These are phyloP conservation scores for Ormyrus thymus DNA, from an alignment of 2,888 invertebrate species.

Conservation along the genomic window DNA sequence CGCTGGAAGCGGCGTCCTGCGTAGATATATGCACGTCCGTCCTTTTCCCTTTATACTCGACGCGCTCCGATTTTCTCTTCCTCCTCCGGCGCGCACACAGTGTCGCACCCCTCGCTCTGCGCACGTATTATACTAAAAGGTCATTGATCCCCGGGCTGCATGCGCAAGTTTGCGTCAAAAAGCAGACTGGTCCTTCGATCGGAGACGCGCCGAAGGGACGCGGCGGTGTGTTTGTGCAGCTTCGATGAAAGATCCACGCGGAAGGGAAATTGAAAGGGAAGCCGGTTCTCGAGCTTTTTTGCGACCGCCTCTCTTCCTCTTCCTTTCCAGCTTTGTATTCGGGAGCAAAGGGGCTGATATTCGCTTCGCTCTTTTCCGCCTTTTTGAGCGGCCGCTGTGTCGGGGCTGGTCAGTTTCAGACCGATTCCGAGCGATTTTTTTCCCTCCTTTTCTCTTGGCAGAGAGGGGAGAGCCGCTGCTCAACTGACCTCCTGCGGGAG, in stretches of 20 bases:
- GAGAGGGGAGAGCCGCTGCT: background rate
- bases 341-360: background rate
- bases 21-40: background rate
- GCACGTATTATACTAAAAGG: constrained; percentile 49
- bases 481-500: constrained; percentile 1
- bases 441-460: constrained; percentile 1
- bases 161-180: constrained; percentile 38
- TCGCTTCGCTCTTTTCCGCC: background rate
- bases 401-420: constrained; percentile 21
- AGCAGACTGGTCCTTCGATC: constrained; percentile 24
- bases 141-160: constrained; percentile 60
- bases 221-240: background rate
- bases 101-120: background rate
- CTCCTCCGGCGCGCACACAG: background rate
- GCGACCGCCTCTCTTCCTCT: background rate
- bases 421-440: background rate
- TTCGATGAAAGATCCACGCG: constrained; percentile 25
- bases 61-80: constrained; percentile 11
- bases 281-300: background rate
- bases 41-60: constrained; percentile 4
- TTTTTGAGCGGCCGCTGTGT: background rate
- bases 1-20: background rate
- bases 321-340: background rate
- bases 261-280: constrained; percentile 38
- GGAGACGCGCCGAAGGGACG: background rate